Conservation (phyloP, 2,113 vertebrate species). For the Haemorhous mexicanus region DNA sequence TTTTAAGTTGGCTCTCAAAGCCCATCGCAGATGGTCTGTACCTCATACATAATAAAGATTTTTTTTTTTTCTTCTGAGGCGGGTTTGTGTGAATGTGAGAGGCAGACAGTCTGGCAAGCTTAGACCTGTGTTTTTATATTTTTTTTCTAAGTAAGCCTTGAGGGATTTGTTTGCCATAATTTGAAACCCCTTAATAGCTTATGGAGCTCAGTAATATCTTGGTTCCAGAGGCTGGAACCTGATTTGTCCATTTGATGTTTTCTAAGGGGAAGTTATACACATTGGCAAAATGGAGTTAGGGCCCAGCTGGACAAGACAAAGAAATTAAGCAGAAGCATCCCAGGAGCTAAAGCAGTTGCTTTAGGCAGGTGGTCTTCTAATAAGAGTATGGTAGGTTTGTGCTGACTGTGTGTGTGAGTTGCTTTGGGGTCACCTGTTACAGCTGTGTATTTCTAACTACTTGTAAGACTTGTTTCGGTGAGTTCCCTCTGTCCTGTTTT, state of each 20-base stretch:
- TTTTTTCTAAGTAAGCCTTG: constrained; percentile 11
- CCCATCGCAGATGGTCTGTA: constrained; percentile 25
- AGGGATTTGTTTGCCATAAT: neutral
- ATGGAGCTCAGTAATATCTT: neutral
- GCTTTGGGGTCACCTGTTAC: neutral
- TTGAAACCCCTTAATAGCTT: neutral
- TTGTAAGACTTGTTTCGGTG: neutral
- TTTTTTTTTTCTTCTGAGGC: neutral
- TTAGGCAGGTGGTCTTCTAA: neutral
- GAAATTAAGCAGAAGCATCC: neutral
- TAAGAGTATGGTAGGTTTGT: neutral
- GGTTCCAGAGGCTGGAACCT: neutral
- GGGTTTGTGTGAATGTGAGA: neutral
- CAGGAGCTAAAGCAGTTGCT: neutral
- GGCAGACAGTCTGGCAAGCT: constrained; percentile 25
- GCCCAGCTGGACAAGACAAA: neutral
- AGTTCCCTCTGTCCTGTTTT: neutral
- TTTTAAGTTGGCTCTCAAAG: neutral
- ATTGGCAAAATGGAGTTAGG: neutral
- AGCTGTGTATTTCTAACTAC: neutral
- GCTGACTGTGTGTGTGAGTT: neutral
- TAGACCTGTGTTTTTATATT: constrained; percentile 14
- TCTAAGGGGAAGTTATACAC: neutral
- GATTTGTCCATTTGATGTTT: neutral
- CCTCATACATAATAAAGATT: constrained; percentile 37